A percentile compares a stretch with the other conserved stretches of the same genome.
Evolutionary conservation across 2,113 vertebrate genomes (phyloP).

Genomic region (Trichomycterus rosablanca): DNA sequence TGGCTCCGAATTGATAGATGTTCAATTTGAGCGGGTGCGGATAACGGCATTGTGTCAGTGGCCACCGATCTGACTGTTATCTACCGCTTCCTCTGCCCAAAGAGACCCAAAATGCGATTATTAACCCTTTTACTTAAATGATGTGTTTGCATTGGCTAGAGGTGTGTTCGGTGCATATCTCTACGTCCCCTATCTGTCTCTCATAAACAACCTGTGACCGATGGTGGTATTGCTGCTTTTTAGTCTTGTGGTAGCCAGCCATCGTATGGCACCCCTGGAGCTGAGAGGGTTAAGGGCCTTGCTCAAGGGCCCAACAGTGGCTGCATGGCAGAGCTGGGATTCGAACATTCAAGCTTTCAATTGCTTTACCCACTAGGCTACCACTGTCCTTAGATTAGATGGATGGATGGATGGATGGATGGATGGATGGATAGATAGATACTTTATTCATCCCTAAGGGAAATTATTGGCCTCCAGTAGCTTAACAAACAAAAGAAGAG

Average conservation of each 20-base stretch:
- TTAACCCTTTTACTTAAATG: constrained; percentile 26
- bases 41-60: constrained; percentile 64
- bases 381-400: too few species aligned
- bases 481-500: too few species aligned
- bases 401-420: neutral
- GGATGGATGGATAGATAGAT: too few species aligned
- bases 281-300: too few species aligned
- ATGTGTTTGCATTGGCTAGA: constrained; percentile 26
- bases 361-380: too few species aligned
- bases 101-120: constrained; percentile 51
- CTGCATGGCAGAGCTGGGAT: too few species aligned
- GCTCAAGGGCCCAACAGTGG: too few species aligned
- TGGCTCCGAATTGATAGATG: constrained; percentile 61
- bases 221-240: neutral
- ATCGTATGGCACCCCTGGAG: too few species aligned
- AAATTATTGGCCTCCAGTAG: too few species aligned
- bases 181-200: constrained; percentile 13
- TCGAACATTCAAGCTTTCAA: too few species aligned
- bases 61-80: constrained; percentile 69
- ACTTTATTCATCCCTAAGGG: too few species aligned
- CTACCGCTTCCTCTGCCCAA: constrained; percentile 58
- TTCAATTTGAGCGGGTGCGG: constrained; percentile 60
- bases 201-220: constrained; percentile 18
- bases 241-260: too few species aligned
- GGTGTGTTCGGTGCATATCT: constrained; percentile 15